Base-by-base conservation (phyloP, 2,888 invertebrate species). In the Rotaria sp. region DNA sequence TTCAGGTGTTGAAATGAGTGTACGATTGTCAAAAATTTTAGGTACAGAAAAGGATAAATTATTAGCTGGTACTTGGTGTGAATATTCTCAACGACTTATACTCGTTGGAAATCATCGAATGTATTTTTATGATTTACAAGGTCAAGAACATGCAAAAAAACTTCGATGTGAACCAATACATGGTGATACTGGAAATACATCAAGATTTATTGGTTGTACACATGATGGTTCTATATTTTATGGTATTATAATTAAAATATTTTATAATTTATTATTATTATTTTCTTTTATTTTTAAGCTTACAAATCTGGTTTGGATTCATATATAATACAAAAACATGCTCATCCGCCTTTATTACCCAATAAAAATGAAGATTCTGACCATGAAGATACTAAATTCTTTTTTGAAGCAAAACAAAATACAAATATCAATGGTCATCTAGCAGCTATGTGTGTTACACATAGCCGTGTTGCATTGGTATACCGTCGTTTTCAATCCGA, bases 61-160 rank as follows among this genome's bases (percentile, higher is more conserved):
- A 45, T 45, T 80, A 80, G 80, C 80, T 13, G 80, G 45, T 45
- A 21, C 41, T 45, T 80, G 80, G 80, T 80, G 80, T 45, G 80
- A 80, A 80, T 45, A 45, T 11, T 45, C 45, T 15, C 80, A 80
- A 80, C 41, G 45, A 24, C 41, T 80, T 11, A 80, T 80, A 80
- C 80, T 80, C 13, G 21, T 45, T 45, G 80, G 80, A 24, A 80
- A 80, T 41, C 80, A 80, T 45, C 41, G 45, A 15, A 26, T 80
- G n/a, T 80, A 80, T n/a, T 26, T 45, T 15, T 80, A n/a, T 45
- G 80, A 80, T 45, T 13, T 80, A n/a, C 45, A 45, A n/a, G 45
- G 45, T n/a, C 80, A 45, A 80, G n/a, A n/a, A 80, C 41, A 45
- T 26, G 26, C 80, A 80, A 45, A 45, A 45, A 80, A 26, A 45